Evolutionary conservation across 2,113 vertebrate species (phyloP).

Genomic region (Alouatta palliata): DNA sequence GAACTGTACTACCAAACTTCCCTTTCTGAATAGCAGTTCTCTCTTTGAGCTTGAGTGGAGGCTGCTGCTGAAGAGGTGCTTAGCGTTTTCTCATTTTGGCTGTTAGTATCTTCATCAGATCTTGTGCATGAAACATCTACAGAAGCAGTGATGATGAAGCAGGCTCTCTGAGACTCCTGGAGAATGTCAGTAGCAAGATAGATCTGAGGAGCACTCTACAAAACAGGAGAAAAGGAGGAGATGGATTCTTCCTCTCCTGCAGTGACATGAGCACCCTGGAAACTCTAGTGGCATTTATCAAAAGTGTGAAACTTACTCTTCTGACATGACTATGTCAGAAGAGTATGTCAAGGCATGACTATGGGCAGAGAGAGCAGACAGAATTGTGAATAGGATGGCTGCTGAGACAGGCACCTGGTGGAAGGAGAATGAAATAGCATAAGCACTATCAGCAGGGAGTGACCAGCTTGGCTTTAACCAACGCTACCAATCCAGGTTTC

Average conservation of each 20-base stretch:
- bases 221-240: background rate
- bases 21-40: background rate
- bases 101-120: background rate
- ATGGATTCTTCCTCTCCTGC: background rate
- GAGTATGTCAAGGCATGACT: slow-evolving; percentile 21
- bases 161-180: no score
- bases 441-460: background rate
- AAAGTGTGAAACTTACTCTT: background rate
- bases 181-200: background rate
- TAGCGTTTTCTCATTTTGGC: background rate
- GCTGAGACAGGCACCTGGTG: background rate
- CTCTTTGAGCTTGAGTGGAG: background rate
- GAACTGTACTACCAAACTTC: background rate
- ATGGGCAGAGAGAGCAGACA: background rate
- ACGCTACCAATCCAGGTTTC: background rate
- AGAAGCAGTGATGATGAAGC: background rate
- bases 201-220: background rate
- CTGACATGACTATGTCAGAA: background rate
- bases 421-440: background rate
- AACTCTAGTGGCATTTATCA: background rate
- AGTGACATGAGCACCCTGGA: rapidly evolving
- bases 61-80: background rate
- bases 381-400: background rate
- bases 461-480: background rate
- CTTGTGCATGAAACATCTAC: background rate